Conservation (phyloP, 2,888 invertebrate genomes). For the Tenodera sinensis region DNA sequence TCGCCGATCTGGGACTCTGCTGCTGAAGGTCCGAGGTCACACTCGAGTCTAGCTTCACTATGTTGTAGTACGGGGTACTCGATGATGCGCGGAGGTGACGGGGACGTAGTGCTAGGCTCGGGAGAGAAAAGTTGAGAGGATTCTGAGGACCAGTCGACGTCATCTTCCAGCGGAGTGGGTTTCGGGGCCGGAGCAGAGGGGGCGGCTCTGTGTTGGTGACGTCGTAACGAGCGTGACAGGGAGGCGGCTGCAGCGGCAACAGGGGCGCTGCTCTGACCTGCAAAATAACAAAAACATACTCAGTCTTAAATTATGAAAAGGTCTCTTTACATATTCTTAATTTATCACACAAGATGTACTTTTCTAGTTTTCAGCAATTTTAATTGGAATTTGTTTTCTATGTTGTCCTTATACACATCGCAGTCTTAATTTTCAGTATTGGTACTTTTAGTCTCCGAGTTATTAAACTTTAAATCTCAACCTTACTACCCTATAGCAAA, state of each 20-base stretch:
- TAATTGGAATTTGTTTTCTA: too few relatives aligned
- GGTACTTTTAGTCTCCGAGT: too few relatives aligned
- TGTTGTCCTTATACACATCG: too few relatives aligned
- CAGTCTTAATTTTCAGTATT: too few relatives aligned
- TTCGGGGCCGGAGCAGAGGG: background rate
- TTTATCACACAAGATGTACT: too few relatives aligned
- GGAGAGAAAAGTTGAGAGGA: background rate
- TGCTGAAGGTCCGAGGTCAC: slow-evolving; percentile 1
- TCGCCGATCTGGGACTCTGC: background rate
- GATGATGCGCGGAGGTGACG: background rate
- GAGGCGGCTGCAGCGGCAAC: slow-evolving; percentile 22
- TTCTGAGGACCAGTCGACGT: slow-evolving; percentile 7
- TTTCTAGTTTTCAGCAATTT: too few relatives aligned
- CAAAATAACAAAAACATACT: background rate
- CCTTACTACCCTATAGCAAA: too few relatives aligned
- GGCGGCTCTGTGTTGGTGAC: slow-evolving; percentile 17
- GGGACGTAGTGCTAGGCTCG: background rate
- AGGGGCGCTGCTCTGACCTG: slow-evolving; percentile 20
- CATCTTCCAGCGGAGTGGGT: slow-evolving; percentile 3
- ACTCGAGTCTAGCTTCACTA: slow-evolving; percentile 15
- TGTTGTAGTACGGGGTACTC: slow-evolving; percentile 18
- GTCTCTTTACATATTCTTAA: too few relatives aligned
- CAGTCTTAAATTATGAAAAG: too few relatives aligned
- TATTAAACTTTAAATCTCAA: too few relatives aligned
- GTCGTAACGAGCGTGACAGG: slow-evolving; percentile 15